phyloP scores from a whole-genome alignment of 2,888 invertebrate genomes.

The Syrista parreyssii region DNA sequence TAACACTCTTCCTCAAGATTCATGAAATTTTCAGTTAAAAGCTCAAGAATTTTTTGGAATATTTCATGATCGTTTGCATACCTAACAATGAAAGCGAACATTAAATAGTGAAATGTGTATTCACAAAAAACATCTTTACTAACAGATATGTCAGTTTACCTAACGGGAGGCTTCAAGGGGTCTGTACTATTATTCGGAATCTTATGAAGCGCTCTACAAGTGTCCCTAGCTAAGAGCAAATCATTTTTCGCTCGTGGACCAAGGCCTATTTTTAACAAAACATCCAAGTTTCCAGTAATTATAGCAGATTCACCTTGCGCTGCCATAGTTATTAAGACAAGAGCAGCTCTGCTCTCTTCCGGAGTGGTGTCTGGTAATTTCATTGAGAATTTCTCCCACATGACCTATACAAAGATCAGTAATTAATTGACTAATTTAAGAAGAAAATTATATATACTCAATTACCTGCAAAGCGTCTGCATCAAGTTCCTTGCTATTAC shows the following conservation, averaged over 20 bases:
- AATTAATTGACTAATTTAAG: constrained; percentile 1
- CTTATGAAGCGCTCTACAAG: constrained; percentile 71
- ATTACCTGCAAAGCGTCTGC: constrained; percentile 52
- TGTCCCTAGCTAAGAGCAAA: constrained; percentile 70
- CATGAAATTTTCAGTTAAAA: constrained; percentile 68
- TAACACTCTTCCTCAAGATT: constrained; percentile 67
- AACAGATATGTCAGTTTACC: constrained; percentile 38
- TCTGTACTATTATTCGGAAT: constrained; percentile 63
- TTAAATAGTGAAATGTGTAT: constrained; percentile 11
- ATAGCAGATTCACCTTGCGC: constrained; percentile 73
- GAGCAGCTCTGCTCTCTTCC: constrained; percentile 79
- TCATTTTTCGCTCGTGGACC: constrained; percentile 68
- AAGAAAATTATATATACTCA: not conserved
- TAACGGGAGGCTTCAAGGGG: constrained; percentile 58
- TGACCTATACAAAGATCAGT: constrained; percentile 67
- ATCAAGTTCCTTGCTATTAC: constrained; percentile 44
- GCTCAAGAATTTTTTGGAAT: constrained; percentile 67
- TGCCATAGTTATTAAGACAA: constrained; percentile 83
- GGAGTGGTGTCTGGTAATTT: constrained; percentile 77
- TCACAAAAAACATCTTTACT: constrained; percentile 5
- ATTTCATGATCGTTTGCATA: constrained; percentile 69
- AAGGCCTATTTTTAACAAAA: constrained; percentile 80
- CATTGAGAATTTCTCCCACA: constrained; percentile 88
- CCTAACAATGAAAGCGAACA: constrained; percentile 46
- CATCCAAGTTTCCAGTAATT: constrained; percentile 76